Percentiles rank a stretch among this genome's conserved stretches.
These are phyloP conservation scores for Meloidogyne exigua DNA, from an alignment of 1,140 invertebrate species.

Conservation along the genomic window DNA sequence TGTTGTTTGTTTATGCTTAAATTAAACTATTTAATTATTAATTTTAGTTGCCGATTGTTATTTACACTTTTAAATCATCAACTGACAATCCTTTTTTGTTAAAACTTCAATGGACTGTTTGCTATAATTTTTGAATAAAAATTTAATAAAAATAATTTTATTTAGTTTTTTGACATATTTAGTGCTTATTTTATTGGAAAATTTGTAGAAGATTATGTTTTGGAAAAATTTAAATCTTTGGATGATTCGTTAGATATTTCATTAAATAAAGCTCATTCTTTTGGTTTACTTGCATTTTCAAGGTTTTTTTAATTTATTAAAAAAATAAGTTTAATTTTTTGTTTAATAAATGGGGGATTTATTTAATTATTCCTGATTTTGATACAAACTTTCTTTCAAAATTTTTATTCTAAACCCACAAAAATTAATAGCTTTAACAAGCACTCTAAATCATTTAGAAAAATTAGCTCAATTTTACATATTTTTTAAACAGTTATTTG, in stretches of 20 bases:
- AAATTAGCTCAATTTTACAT: too few species aligned
- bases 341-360: too few species aligned
- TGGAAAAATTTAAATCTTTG: not conserved
- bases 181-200: conserved; percentile 18
- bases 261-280: not conserved
- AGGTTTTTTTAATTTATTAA: not conserved
- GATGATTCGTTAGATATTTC: not conserved
- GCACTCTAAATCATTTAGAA: too few species aligned
- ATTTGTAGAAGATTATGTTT: conserved; percentile 19
- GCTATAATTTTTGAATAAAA: not conserved
- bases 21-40: not conserved
- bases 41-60: conserved; percentile 49
- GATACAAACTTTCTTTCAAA: too few species aligned
- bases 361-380: too few species aligned
- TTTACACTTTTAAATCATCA: conserved; percentile 33
- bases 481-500: conserved; percentile 81
- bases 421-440: too few species aligned
- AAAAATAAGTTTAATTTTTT: too few species aligned
- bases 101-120: conserved; percentile 25
- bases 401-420: too few species aligned
- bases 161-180: conserved; percentile 13
- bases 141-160: not conserved
- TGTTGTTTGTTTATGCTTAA: conserved; percentile 34
- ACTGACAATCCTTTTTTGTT: conserved; percentile 16
- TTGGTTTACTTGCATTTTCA: not conserved